Evolutionary conservation across 2,888 invertebrate genomes (phyloP).

Genomic region (Cosmorhoe ocellata): DNA sequence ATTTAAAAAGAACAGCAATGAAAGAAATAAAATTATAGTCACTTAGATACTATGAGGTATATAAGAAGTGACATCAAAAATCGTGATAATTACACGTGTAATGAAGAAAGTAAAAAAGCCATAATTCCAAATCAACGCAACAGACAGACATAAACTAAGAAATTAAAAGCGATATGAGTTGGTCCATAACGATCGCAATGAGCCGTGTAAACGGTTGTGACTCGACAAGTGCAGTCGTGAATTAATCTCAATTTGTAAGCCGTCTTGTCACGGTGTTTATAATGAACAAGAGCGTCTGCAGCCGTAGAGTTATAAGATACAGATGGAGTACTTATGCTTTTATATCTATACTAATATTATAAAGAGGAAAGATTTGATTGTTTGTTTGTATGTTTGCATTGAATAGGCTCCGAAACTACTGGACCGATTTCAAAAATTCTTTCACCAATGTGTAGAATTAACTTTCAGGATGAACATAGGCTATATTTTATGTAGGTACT

Average conservation of each 20-base stretch:
- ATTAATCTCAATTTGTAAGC: slow-evolving; percentile 80
- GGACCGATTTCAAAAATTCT: too few relatives aligned
- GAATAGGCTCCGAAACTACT: too few relatives aligned
- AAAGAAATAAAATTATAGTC: too few relatives aligned
- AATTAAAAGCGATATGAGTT: slow-evolving; percentile 7
- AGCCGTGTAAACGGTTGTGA: slow-evolving; percentile 27
- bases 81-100: background rate
- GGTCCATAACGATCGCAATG: slow-evolving; percentile 15
- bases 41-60: too few relatives aligned
- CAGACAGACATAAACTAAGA: slow-evolving; percentile 12
- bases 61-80: too few relatives aligned
- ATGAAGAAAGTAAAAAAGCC: slow-evolving; percentile 24
- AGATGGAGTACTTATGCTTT: slow-evolving; percentile 1
- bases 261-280: slow-evolving; percentile 79
- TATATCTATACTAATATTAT: background rate
- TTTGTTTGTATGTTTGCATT: too few relatives aligned
- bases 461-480: too few relatives aligned
- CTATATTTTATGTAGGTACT: too few relatives aligned
- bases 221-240: slow-evolving; percentile 53
- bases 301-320: background rate
- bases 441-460: too few relatives aligned
- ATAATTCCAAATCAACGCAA: slow-evolving; percentile 23
- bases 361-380: too few relatives aligned
- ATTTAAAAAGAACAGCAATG: too few relatives aligned
- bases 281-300: slow-evolving; percentile 70